Base-by-base conservation (phyloP, 2,888 invertebrate species). In the Drosophila prolongata region DNA sequence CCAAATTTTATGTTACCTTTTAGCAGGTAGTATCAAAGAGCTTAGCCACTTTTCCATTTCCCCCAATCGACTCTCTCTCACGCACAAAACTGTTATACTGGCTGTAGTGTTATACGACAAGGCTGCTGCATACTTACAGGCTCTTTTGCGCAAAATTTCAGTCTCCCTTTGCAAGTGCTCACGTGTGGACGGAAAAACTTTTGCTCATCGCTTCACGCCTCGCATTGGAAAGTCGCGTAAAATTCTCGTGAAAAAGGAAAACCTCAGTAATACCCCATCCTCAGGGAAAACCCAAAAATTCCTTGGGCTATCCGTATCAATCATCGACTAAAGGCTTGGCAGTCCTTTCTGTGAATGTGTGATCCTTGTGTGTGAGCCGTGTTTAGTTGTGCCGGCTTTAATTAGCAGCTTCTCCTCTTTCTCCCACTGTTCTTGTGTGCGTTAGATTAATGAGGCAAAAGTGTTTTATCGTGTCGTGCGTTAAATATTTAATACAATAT, bases 401-500 rank as follows among this genome's bases (percentile, higher is more conserved):
- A 79, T 80, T 80, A 80, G 71, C 62, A 78, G 79, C 77, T 43
- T 56, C 49, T 44, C 47, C 40, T 54, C 52, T 30, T 30, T 59
- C 35, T 34, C 19, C 47, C 42, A 46, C 42, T 50, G 19, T 27
- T 10, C 49, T 30, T 64, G 57, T 67, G 55, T 75, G 71, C 62
- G 40, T 64, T 44, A 76, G 89, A 79, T 81, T 87, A 85, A 85
- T 85, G 87, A 87, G 89, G 78, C 79, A 76, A 81, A 85, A 89
- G 87, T 85, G 82, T 89, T 85, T 84, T 83, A 88, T 85, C 85
- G 83, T 83, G 83, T 86, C 83, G 76, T 86, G 80, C 71, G 77
- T 76, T 88, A 82, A 88, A 88, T 83, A 83, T 88, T 83, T 86
- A 78, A 88, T 86, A 88, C 77, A 79, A 78, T 82, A 81, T 79